Evolutionary conservation across 2,888 invertebrate genomes (phyloP).

Genomic region (Agrochola lota): DNA sequence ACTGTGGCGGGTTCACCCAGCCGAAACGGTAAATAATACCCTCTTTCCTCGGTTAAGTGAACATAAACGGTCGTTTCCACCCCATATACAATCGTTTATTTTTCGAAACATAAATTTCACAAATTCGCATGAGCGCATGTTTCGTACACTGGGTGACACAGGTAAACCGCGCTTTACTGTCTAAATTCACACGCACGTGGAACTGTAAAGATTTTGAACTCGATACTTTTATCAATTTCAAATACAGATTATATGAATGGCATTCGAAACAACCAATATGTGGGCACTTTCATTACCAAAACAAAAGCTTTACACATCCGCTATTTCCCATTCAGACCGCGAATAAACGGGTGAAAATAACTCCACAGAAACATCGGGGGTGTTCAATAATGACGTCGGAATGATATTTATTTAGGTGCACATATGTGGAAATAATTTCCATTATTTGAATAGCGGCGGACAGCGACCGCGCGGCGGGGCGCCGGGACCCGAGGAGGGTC

Average conservation of each 20-base stretch:
- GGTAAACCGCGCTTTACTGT: slow-evolving; percentile 71
- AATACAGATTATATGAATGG: slow-evolving; percentile 47
- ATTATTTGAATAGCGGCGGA: slow-evolving; percentile 88
- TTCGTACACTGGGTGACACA: slow-evolving; percentile 74
- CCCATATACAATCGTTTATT: slow-evolving; percentile 90
- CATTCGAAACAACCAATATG: slow-evolving; percentile 50
- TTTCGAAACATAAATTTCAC: slow-evolving; percentile 90
- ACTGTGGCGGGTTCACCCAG: slow-evolving; percentile 89
- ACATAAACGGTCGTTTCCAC: slow-evolving; percentile 91
- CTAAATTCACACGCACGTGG: slow-evolving; percentile 51
- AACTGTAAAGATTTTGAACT: slow-evolving; percentile 33
- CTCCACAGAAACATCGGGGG: slow-evolving; percentile 81
- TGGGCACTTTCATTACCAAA: slow-evolving; percentile 53
- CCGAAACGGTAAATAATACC: slow-evolving; percentile 91
- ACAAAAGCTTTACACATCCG: slow-evolving; percentile 70
- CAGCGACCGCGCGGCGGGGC: slow-evolving; percentile 72
- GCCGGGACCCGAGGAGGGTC: slow-evolving; percentile 80
- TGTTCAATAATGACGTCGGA: slow-evolving; percentile 86
- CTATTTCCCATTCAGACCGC: slow-evolving; percentile 78
- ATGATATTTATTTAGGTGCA: slow-evolving; percentile 90
- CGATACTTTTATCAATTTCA: slow-evolving; percentile 42
- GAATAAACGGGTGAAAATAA: slow-evolving; percentile 86
- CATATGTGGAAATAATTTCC: slow-evolving; percentile 90
- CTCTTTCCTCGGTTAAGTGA: slow-evolving; percentile 91
- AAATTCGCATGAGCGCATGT: slow-evolving; percentile 85